These are phyloP conservation scores for Caenorhabditis japonica DNA, from an alignment of 2,888 invertebrate species.

Conservation along the genomic window DNA sequence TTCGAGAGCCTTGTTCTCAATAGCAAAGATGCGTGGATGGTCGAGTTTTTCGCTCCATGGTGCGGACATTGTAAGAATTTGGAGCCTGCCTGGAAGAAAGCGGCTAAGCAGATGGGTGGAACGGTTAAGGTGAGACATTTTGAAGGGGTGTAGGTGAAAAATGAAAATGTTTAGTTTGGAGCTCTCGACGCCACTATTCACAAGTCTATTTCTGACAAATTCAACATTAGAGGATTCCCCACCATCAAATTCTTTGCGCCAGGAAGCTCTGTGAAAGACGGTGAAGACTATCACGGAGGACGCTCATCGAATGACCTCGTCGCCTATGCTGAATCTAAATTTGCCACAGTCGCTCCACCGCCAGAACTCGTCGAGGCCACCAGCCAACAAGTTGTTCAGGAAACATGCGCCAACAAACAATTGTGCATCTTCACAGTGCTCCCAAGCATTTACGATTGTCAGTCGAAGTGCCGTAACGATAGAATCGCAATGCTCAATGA, in stretches of 20 bases:
- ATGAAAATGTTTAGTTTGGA: constrained; percentile 81
- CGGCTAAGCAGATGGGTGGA: constrained; percentile 87
- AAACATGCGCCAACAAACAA: constrained; percentile 87
- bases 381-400: constrained; percentile 83
- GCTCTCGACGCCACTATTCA: constrained; percentile 95
- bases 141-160: neutral
- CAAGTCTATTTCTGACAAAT: constrained; percentile 86
- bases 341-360: constrained; percentile 5
- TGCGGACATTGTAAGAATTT: constrained; percentile 41
- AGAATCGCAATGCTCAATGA: constrained; percentile 85
- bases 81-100: constrained; percentile 40
- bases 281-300: constrained; percentile 88
- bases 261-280: constrained; percentile 70
- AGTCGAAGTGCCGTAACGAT: constrained; percentile 88
- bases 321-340: constrained; percentile 16
- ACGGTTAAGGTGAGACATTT: constrained; percentile 84
- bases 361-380: constrained; percentile 42
- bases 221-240: constrained; percentile 90
- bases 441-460: constrained; percentile 95
- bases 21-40: constrained; percentile 94
- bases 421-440: constrained; percentile 89
- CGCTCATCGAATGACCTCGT: constrained; percentile 82
- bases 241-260: constrained; percentile 90
- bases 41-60: constrained; percentile 78
- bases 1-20: constrained; percentile 91